Percentiles rank a stretch among this genome's conserved stretches.
These are phyloP conservation scores for Plectus sambesii DNA, from an alignment of 1,140 invertebrate species.

Conservation along the genomic window DNA sequence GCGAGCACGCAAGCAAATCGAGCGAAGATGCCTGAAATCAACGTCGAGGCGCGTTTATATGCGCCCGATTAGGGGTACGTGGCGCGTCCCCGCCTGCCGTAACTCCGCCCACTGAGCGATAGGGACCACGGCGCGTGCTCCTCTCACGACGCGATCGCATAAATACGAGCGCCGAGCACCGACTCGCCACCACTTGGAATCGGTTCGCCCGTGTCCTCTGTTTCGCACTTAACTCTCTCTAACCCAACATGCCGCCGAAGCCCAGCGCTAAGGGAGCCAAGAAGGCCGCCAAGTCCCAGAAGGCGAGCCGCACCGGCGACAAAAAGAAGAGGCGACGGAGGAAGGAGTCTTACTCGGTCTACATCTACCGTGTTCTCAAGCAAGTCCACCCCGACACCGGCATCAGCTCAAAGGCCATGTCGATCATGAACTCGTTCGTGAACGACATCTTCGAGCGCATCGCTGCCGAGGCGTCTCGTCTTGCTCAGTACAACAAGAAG, in stretches of 20 bases:
- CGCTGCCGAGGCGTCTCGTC: constrained; percentile 57
- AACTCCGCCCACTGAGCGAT: no score
- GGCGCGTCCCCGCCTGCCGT: no score
- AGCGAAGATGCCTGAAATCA: no score
- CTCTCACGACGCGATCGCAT: no score
- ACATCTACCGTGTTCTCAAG: constrained; percentile 42
- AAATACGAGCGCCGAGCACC: no score
- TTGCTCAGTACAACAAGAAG: constrained; percentile 61
- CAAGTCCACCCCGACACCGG: constrained; percentile 50
- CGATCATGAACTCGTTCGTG: constrained; percentile 57
- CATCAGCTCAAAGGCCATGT: constrained; percentile 52
- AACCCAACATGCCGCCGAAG: constrained; percentile 49
- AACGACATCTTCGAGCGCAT: constrained; percentile 59
- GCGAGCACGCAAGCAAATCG: no score
- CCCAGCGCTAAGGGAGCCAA: constrained; percentile 50
- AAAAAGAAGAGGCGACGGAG: constrained; percentile 49
- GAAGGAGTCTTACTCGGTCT: constrained; percentile 41
- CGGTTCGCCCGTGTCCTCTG: no score
- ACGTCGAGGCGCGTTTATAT: no score
- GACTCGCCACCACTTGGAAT: no score
- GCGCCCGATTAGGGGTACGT: no score
- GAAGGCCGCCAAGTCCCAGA: constrained; percentile 50
- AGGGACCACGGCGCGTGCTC: no score
- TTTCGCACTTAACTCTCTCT: no score
- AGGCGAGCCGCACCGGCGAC: constrained; percentile 47